These are phyloP conservation scores for Simalia tracyae DNA, from an alignment of 2,797 vertebrate species.

Conservation along the genomic window DNA sequence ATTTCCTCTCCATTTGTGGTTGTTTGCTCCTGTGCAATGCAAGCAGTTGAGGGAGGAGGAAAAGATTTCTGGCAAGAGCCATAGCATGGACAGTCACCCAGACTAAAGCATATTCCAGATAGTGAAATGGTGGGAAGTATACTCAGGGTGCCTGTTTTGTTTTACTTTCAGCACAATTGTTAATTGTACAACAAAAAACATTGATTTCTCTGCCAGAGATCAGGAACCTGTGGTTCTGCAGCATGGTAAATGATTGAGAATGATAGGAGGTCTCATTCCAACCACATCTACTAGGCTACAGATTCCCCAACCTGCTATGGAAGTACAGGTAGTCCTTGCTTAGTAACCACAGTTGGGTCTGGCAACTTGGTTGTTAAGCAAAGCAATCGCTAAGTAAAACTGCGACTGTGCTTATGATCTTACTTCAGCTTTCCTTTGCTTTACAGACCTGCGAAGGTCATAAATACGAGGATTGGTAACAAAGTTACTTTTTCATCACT, in stretches of 20 bases:
- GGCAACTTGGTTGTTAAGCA: background rate
- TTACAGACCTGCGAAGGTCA: background rate
- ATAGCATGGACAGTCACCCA: background rate
- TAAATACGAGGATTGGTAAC: accelerated
- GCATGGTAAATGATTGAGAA: background rate
- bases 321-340: background rate
- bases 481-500: background rate
- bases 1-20: background rate
- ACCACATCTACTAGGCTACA: background rate
- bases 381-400: background rate
- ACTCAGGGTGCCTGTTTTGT: background rate
- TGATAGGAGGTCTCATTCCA: background rate
- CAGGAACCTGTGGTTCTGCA: background rate
- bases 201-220: background rate
- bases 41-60: background rate
- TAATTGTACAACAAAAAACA: background rate
- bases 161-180: background rate
- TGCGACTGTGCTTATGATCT: background rate
- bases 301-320: background rate
- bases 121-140: background rate
- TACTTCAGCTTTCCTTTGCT: background rate
- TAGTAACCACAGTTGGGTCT: background rate
- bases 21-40: background rate
- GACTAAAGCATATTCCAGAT: background rate
- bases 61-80: background rate